Percentiles rank a stretch among this genome's conserved stretches.
Conservation (phyloP, 2,113 vertebrate genomes). For the Fregetta grallaria region DNA sequence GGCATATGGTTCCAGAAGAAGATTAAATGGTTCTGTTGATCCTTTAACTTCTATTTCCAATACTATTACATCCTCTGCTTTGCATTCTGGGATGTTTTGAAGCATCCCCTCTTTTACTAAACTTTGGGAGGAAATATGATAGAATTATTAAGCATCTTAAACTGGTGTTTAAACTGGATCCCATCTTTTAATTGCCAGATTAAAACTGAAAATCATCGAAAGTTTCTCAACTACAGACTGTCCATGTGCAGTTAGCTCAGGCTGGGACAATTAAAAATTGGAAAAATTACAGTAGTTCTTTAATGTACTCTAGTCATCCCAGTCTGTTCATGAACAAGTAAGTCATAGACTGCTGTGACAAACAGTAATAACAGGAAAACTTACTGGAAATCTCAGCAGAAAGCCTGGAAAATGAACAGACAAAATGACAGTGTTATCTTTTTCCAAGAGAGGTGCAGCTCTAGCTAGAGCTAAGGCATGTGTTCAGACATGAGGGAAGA, state of each 20-base stretch:
- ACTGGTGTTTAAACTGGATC: background rate
- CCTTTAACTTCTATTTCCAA: slow-evolving; percentile 92
- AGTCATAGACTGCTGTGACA: background rate
- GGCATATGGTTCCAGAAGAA: slow-evolving; percentile 87
- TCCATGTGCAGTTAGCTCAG: background rate
- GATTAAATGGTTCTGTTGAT: slow-evolving; percentile 77
- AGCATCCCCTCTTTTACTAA: background rate
- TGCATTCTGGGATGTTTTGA: background rate
- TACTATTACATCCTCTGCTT: slow-evolving; percentile 70
- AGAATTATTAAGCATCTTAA: background rate
- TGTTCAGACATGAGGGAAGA: background rate
- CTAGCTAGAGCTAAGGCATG: background rate
- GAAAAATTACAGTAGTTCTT: background rate
- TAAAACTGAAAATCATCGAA: background rate
- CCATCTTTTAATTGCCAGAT: background rate
- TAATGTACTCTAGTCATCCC: background rate
- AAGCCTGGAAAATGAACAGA: background rate
- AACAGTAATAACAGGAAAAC: background rate
- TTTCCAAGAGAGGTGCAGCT: background rate
- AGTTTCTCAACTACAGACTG: background rate
- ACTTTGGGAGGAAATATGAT: slow-evolving; percentile 43
- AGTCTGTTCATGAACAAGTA: background rate
- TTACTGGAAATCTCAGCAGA: background rate
- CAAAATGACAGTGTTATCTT: background rate
- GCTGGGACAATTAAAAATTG: background rate